Percentiles rank a stretch among this genome's conserved stretches.
Evolutionary conservation across 2,888 invertebrate species (phyloP).

Genomic region (Volucella inflata): DNA sequence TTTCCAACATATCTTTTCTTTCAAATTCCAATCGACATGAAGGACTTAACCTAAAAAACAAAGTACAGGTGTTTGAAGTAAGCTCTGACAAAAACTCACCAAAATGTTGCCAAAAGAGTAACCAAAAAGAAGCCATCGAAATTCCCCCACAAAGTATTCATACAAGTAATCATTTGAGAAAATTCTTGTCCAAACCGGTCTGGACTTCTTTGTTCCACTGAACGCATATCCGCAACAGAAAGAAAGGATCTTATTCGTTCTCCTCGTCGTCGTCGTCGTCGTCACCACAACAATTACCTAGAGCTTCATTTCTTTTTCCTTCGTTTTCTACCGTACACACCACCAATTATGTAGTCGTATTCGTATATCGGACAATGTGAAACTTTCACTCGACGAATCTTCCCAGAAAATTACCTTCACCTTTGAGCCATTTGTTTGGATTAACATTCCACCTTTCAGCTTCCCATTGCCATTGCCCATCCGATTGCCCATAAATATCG

Average conservation of each 20-base stretch:
- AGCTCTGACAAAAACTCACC: constrained; percentile 37
- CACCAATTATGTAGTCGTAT: constrained; percentile 41
- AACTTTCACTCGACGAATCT: constrained; percentile 73
- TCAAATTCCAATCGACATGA: constrained; percentile 15
- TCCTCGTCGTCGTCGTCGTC: constrained; percentile 2
- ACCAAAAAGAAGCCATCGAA: constrained; percentile 26
- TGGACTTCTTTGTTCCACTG: constrained; percentile 43
- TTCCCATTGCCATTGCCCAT: constrained; percentile 67
- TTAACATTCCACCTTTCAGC: constrained; percentile 74
- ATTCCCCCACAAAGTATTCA: constrained; percentile 47
- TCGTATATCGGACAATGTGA: constrained; percentile 12
- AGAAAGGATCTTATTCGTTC: constrained; percentile 37
- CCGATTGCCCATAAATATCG: constrained; percentile 68
- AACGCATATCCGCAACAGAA: constrained; percentile 20
- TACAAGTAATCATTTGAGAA: constrained; percentile 47
- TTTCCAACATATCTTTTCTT: constrained; percentile 21
- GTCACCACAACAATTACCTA: constrained; percentile 50
- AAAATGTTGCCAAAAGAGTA: constrained; percentile 41
- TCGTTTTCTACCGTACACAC: constrained; percentile 27
- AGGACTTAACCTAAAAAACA: constrained; percentile 26
- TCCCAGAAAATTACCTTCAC: constrained; percentile 74
- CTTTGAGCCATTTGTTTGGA: constrained; percentile 74
- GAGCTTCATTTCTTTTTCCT: constrained; percentile 43
- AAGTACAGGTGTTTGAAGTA: constrained; percentile 70
- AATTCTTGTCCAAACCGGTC: constrained; percentile 67